These are phyloP conservation scores for Limenitis camilla DNA, from an alignment of 2,888 invertebrate species.

Conservation along the genomic window DNA sequence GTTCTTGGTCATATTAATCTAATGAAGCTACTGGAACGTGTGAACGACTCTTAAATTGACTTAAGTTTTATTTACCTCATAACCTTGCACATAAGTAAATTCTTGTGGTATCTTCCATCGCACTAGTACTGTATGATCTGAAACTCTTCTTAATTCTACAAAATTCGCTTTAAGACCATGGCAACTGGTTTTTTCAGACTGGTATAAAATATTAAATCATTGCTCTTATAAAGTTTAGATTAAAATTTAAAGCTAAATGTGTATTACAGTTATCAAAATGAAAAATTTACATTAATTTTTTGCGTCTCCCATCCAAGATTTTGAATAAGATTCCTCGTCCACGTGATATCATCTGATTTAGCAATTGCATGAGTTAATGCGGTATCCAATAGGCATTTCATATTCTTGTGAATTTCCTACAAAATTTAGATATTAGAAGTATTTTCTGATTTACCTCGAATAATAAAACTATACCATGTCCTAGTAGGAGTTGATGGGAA, in stretches of 20 bases:
- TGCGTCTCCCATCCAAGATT: not conserved
- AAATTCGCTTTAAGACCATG: slow-evolving; percentile 37
- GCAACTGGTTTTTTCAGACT: slow-evolving; percentile 25
- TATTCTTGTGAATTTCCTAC: slow-evolving; percentile 12
- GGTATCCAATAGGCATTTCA: slow-evolving; percentile 1
- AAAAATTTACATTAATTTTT: slow-evolving; percentile 8
- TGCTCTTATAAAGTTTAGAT: not conserved
- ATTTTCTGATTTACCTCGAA: no score
- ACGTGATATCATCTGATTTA: slow-evolving; percentile 3
- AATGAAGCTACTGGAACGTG: no score
- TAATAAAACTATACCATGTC: no score
- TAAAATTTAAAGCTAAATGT: not conserved
- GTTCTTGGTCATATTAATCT: no score
- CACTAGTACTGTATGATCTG: slow-evolving; percentile 44
- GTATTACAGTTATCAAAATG: not conserved
- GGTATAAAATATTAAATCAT: not conserved
- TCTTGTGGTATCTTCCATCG: slow-evolving; percentile 41
- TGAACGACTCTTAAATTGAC: not conserved
- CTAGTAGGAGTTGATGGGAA: no score
- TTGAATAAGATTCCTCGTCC: not conserved
- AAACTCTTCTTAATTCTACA: slow-evolving; percentile 35
- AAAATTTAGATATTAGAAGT: not conserved
- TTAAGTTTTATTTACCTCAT: slow-evolving; percentile 33
- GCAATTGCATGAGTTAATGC: slow-evolving; percentile 8
- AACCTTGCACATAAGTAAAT: slow-evolving; percentile 38